These are phyloP conservation scores for Halcyon malimbica DNA, from an alignment of 2,113 vertebrate genomes.

Conservation along the genomic window DNA sequence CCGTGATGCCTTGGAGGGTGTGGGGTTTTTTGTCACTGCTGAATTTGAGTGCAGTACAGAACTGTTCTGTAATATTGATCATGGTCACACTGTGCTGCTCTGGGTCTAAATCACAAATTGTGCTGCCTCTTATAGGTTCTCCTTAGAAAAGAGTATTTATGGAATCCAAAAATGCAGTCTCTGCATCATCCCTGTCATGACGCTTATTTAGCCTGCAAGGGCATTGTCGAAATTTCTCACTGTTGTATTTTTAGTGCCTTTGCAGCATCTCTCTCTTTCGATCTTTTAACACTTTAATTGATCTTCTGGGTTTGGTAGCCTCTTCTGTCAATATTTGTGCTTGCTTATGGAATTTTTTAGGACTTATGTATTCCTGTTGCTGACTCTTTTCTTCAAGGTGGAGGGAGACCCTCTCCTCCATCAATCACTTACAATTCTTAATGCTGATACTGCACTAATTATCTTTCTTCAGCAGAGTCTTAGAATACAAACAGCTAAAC, in stretches of 20 bases:
- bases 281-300: neutral
- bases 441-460: neutral
- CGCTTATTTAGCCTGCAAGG: neutral
- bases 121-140: neutral
- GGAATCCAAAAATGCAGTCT: slow-evolving; percentile 23
- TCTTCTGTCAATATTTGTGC: neutral
- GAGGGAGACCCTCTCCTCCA: neutral
- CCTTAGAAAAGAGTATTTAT: slow-evolving; percentile 26
- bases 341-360: neutral
- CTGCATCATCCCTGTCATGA: neutral
- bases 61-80: neutral
- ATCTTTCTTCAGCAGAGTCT: neutral
- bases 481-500: neutral
- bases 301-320: neutral
- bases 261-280: neutral
- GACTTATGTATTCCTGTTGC: neutral
- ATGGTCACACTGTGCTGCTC: neutral
- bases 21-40: neutral
- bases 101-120: neutral
- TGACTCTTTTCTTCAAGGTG: neutral
- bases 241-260: slow-evolving; percentile 10
- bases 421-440: neutral
- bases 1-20: neutral
- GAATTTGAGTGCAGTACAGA: slow-evolving; percentile 2
- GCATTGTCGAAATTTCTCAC: neutral